Evolutionary conservation across 2,888 invertebrate genomes (phyloP), one percentile per base, ranked within the genome.

Genomic region (Aspidiotus destructor): DNA sequence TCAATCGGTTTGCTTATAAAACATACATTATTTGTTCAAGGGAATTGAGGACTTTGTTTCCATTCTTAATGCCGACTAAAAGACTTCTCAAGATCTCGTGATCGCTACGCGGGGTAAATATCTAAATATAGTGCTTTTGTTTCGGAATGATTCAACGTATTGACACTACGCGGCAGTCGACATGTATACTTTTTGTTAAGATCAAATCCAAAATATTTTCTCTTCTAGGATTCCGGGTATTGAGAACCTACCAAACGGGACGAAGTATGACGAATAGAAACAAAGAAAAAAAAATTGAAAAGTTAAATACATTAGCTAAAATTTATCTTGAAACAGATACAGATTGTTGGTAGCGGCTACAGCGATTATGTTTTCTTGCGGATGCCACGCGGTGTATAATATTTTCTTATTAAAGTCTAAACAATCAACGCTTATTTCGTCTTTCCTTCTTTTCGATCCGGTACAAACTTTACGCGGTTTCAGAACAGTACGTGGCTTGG

Each of bases 361-460:
- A 69, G 99, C 98, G 74, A 99, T 93, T 75, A 99, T 91, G 80
- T 98, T 97, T 80, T 98, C 98, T 80, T 89, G 87, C 60, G 99
- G 99, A 81, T 99, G 99, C 98, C 99, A 99, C 77, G 97, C 96
- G 71, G 98, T 93, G 81, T 99, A 98, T 75, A 99, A 83, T 74
- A 99, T 99, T 83, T 99, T 99, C 83, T 97, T 96, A 80, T 94
- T 95, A 82, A 97, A 99, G 83, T 99, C 98, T 80, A 99, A 83
- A 80, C 95, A 94, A 82, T 99, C 98, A 73, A 97, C 96, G 81
- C 91, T 90, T 77, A 95, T 94, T 80, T 95, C 92, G 80, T 94
- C 94, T 82, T 96, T 96, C 85, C 96, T 96, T 79, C 96, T 87
- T 83, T 96, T 97, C 75, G 92, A 92, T 73, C 92, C 93, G 76